Conservation (phyloP, 2,888 invertebrate species). For the Erpobdella octoculata region DNA sequence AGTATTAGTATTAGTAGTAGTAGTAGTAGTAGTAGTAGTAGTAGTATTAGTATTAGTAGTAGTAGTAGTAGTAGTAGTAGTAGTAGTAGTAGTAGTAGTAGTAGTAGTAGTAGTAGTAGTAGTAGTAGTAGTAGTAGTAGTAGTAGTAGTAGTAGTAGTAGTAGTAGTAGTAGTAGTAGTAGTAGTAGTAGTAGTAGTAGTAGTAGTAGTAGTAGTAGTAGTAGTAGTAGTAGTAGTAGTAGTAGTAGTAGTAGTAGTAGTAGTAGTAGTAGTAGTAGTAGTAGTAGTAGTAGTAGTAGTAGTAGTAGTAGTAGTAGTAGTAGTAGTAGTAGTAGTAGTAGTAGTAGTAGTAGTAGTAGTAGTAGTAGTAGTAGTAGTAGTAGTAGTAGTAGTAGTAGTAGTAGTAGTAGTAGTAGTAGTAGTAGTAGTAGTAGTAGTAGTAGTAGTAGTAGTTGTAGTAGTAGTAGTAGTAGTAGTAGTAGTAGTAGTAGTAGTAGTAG, state of each 20-base stretch:
- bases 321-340: slow-evolving; percentile 17
- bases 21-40: too few relatives aligned
- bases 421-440: slow-evolving; percentile 14
- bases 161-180: neutral
- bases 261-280: slow-evolving; percentile 15
- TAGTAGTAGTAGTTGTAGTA: slow-evolving; percentile 14
- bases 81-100: slow-evolving; percentile 25
- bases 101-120: slow-evolving; percentile 26
- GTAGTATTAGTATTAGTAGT: too few relatives aligned
- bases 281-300: slow-evolving; percentile 17
- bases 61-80: too few relatives aligned
- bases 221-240: slow-evolving; percentile 7
- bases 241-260: neutral
- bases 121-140: slow-evolving; percentile 13
- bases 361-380: slow-evolving; percentile 15
- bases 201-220: neutral
- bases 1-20: too few relatives aligned
- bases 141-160: neutral
- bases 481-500: too few relatives aligned
- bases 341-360: slow-evolving; percentile 13
- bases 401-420: slow-evolving; percentile 17
- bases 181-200: neutral
- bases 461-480: too few relatives aligned
- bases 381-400: slow-evolving; percentile 15
- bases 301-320: slow-evolving; percentile 17